Percentiles rank a stretch among this genome's conserved stretches.
These are phyloP conservation scores for Hirtodrosophila trivittata DNA, from an alignment of 2,888 invertebrate genomes.

Conservation along the genomic window DNA sequence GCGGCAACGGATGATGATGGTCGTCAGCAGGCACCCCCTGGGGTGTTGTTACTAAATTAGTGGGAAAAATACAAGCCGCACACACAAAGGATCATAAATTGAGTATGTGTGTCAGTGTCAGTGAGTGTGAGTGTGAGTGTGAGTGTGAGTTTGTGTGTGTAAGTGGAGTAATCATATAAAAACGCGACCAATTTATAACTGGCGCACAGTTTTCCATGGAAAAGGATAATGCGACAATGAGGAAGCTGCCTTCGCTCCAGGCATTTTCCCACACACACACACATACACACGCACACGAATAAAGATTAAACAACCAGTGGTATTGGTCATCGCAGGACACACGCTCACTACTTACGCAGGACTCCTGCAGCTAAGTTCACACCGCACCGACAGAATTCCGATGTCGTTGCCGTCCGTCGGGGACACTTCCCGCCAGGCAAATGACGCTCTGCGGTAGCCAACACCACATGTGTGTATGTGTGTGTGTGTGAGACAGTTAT, in stretches of 20 bases:
- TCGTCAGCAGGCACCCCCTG: slow-evolving; percentile 61
- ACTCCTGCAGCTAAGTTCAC: slow-evolving; percentile 47
- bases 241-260: slow-evolving; percentile 44
- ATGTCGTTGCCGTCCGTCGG: no score
- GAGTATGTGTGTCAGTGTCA: slow-evolving; percentile 38
- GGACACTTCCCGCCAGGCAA: slow-evolving; percentile 34
- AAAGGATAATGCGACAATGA: slow-evolving; percentile 49
- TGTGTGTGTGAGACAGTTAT: slow-evolving; percentile 3
- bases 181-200: slow-evolving; percentile 47
- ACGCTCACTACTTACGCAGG: slow-evolving; percentile 10
- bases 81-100: slow-evolving; percentile 44
- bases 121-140: not conserved
- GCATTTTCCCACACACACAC: slow-evolving; percentile 33
- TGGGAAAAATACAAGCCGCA: slow-evolving; percentile 55
- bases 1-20: slow-evolving; percentile 17
- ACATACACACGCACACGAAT: slow-evolving; percentile 1
- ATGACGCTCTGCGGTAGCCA: slow-evolving; percentile 25
- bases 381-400: no score
- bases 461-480: slow-evolving; percentile 9
- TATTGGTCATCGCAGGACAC: slow-evolving; percentile 23
- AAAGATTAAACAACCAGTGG: not conserved
- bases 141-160: slow-evolving; percentile 5
- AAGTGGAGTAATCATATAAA: slow-evolving; percentile 51
- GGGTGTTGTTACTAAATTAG: slow-evolving; percentile 77
- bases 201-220: slow-evolving; percentile 49